Evolutionary conservation across 1,140 invertebrate species (phyloP), one percentile per base, ranked within the genome.

Genomic region (Drosophila pseudoananassae): DNA sequence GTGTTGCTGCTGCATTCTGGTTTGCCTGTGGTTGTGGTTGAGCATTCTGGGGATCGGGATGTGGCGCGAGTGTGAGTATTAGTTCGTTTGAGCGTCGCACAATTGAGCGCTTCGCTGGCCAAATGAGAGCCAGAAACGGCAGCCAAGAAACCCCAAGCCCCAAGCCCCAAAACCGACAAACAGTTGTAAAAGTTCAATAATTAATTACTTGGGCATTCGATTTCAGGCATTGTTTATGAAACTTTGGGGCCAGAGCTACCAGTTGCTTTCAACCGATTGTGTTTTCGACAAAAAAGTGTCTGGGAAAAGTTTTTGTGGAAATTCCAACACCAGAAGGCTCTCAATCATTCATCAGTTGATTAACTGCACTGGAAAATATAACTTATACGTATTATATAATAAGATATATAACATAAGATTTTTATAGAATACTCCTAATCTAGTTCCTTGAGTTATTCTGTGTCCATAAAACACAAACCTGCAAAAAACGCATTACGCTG

Each of bases 151-250:
- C 10, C 45, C 33, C 40, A 69, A 38, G 20, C 10, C 45, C 33
- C 40, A 69, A 36, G 20, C 63, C 63, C 43, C 43, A 23, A 10
- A 20, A 8, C 43, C 9, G 9, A 17, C 15, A 65, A 85, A 54
- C 69, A 72, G 82, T 87, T 78, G 82, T 82, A 82, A 85, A 87
- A 85, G 78, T 85, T 78, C 61, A 85, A 85, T 85, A 87, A 85
- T 82, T 87, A 87, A 85, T 87, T 87, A 52, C 76, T 78, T 57
- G 57, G 61, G 55, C 71, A 76, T 78, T 76, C 71, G 73, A 61
- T 79, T 77, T 68, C 56, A 60, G 54, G 80, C 76, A 69, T 68
- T 78, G 76, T 79, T 79, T 53, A 57, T 75, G 59, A 74, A 55
- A 74, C 60, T 74, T 51, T 65, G 36, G 2, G 50, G 45, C 71